Conservation (phyloP, 2,797 vertebrate species). For the Melanotaenia parkinsoni region DNA sequence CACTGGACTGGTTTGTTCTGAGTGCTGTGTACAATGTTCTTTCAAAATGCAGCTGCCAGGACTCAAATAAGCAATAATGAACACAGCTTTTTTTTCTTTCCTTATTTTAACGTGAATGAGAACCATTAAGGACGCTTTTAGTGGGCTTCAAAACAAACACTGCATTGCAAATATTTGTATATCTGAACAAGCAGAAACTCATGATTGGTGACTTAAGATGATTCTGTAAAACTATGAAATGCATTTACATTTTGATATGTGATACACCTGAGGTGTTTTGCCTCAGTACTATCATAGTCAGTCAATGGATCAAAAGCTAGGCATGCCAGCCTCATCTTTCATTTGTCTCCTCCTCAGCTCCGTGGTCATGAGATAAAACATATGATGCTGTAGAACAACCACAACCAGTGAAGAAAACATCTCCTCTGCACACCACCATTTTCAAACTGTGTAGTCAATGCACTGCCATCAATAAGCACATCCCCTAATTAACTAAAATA, state of each 20-base stretch:
- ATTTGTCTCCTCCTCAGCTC: slow-evolving; percentile 1
- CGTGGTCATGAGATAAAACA: slow-evolving; percentile 25
- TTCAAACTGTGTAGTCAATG: slow-evolving; percentile 61
- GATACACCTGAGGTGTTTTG: neutral
- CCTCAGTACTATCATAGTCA: neutral
- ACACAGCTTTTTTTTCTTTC: slow-evolving; percentile 23
- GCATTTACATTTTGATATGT: neutral
- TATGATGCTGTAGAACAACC: slow-evolving; percentile 38
- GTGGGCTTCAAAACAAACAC: slow-evolving; percentile 19
- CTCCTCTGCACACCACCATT: slow-evolving; percentile 43
- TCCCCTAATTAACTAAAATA: slow-evolving; percentile 84
- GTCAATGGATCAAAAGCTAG: slow-evolving; percentile 14
- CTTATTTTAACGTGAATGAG: slow-evolving; percentile 29
- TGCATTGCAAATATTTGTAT: slow-evolving; percentile 1
- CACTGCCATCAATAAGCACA: slow-evolving; percentile 75
- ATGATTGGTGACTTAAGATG: neutral
- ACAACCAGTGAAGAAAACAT: slow-evolving; percentile 33
- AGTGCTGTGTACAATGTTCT: slow-evolving; percentile 16
- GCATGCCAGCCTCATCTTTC: slow-evolving; percentile 8
- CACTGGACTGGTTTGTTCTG: slow-evolving; percentile 49
- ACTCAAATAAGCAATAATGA: slow-evolving; percentile 52
- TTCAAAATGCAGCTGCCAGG: slow-evolving; percentile 36
- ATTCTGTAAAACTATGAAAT: slow-evolving; percentile 7
- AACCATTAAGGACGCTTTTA: slow-evolving; percentile 42
- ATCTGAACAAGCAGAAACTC: slow-evolving; percentile 5